phyloP scores from a whole-genome alignment of 2,113 vertebrate species.

The Heterochromis multidens region DNA sequence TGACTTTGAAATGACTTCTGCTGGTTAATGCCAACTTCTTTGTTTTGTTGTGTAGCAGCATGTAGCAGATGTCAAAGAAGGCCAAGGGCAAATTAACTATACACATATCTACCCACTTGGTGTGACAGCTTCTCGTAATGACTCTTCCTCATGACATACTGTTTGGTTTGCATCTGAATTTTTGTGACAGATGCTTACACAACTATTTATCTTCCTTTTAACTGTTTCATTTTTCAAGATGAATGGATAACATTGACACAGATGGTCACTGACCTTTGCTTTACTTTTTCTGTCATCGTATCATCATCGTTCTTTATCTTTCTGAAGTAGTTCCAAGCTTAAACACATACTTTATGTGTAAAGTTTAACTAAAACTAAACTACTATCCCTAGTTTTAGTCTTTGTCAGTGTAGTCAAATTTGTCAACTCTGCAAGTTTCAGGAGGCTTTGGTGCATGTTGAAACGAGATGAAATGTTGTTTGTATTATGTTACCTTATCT shows the following conservation, averaged over 20 bases:
- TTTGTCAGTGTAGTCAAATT: neutral
- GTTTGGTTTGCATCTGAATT: neutral
- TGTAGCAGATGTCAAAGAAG: neutral
- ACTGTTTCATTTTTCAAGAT: neutral
- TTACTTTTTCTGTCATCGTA: too few relatives aligned
- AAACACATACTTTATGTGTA: neutral
- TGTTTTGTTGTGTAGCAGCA: neutral
- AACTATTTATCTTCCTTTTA: neutral
- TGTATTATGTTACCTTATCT: neutral
- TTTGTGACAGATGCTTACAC: neutral
- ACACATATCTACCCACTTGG: neutral
- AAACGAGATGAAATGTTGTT: neutral
- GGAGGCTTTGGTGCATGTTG: neutral
- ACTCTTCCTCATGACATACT: neutral
- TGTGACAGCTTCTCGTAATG: neutral
- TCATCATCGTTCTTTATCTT: neutral
- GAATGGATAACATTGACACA: neutral
- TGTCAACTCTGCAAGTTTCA: neutral
- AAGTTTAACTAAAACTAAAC: neutral
- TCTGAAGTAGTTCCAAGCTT: neutral
- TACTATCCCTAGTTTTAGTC: neutral
- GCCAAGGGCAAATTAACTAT: neutral
- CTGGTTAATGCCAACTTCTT: neutral
- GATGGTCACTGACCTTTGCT: neutral
- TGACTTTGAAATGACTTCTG: neutral